Percentiles rank a stretch among this genome's conserved stretches.
Evolutionary conservation across 2,888 invertebrate species (phyloP).

Genomic region (Aspidiotus destructor): DNA sequence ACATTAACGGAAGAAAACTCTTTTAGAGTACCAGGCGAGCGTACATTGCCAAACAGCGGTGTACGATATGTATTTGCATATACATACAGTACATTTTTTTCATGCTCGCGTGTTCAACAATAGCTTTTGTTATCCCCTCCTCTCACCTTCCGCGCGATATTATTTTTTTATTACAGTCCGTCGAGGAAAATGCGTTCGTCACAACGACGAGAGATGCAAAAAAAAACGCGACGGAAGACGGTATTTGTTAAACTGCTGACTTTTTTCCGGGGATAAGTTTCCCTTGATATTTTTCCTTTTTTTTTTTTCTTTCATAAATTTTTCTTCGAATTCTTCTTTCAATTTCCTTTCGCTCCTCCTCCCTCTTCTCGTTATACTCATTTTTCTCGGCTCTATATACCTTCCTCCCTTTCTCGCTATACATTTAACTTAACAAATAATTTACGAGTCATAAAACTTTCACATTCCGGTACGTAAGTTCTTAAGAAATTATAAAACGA

Average conservation of each 20-base stretch:
- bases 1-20: too few relatives aligned
- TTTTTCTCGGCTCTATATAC: not conserved
- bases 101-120: not conserved
- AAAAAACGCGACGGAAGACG: not conserved
- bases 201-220: not conserved
- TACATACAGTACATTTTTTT: not conserved
- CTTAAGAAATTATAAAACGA: conserved; percentile 2
- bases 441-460: conserved; percentile 4
- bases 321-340: conserved; percentile 4
- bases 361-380: not conserved
- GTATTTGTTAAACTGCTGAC: conserved; percentile 2
- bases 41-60: not conserved
- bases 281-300: not conserved
- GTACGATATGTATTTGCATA: not conserved
- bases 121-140: too few relatives aligned
- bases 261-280: not conserved
- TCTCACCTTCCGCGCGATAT: not conserved
- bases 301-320: conserved; percentile 1
- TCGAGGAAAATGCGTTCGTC: not conserved
- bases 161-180: not conserved
- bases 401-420: too few relatives aligned
- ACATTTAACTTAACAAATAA: not conserved
- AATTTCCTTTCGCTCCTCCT: not conserved
- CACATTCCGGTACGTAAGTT: conserved; percentile 2
- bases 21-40: not conserved